phyloP scores from a whole-genome alignment of 1,140 invertebrate genomes.

The Harlomillsia oculata region DNA sequence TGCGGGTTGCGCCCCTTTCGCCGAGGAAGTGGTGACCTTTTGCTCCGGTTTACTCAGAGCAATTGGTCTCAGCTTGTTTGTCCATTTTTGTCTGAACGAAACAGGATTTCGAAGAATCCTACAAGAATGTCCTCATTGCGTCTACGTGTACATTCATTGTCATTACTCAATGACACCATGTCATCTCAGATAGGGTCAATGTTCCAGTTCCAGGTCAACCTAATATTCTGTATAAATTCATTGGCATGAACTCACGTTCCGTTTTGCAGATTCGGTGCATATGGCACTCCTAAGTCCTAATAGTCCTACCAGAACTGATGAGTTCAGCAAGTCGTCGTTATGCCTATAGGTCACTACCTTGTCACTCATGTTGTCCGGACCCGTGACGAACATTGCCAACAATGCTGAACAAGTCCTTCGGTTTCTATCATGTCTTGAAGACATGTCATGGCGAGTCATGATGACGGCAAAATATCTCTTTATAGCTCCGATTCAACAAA shows the following conservation, averaged over 20 bases:
- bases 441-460: slow-evolving; percentile 21
- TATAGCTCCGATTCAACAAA: slow-evolving; percentile 27
- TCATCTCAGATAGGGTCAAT: too few relatives aligned
- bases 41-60: slow-evolving; percentile 12
- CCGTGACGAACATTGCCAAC: slow-evolving; percentile 26
- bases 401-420: slow-evolving; percentile 26
- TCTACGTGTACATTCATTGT: slow-evolving; percentile 13
- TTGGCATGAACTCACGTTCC: too few relatives aligned
- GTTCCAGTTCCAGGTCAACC: slow-evolving; percentile 22
- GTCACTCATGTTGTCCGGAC: slow-evolving; percentile 27
- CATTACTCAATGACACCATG: too few relatives aligned
- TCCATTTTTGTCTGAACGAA: slow-evolving; percentile 23
- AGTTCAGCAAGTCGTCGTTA: slow-evolving; percentile 14
- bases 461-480: slow-evolving; percentile 25
- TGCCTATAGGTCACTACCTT: slow-evolving; percentile 22
- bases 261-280: slow-evolving; percentile 26
- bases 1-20: neutral
- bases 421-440: slow-evolving; percentile 24
- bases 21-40: neutral
- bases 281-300: too few relatives aligned
- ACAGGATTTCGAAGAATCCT: slow-evolving; percentile 12
- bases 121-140: slow-evolving; percentile 9
- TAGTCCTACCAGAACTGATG: slow-evolving; percentile 27
- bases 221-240: too few relatives aligned
- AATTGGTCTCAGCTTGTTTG: slow-evolving; percentile 10